Evolutionary conservation across 2,888 invertebrate species (phyloP).

Genomic region (Limulus polyphemus): DNA sequence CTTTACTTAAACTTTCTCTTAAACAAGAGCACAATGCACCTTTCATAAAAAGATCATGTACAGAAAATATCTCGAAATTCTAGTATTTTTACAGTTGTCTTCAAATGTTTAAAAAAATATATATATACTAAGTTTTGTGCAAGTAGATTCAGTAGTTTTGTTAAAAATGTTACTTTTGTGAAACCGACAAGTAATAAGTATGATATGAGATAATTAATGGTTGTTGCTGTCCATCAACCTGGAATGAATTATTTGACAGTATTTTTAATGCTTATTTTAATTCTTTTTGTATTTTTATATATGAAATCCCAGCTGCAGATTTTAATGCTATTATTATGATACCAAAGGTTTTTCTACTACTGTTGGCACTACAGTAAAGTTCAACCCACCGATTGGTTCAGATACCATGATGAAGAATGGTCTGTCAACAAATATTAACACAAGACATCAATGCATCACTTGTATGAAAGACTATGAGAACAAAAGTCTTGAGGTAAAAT

Average conservation of each 20-base stretch:
- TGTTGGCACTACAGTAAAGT: constrained; percentile 68
- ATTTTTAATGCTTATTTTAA: not conserved
- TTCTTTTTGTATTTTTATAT: not conserved
- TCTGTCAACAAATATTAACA: constrained; percentile 68
- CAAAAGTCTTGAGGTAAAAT: constrained; percentile 65
- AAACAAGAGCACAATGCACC: no score
- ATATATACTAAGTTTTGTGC: no score
- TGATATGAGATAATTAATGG: no score
- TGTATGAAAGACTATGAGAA: constrained; percentile 97
- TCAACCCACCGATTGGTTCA: constrained; percentile 68
- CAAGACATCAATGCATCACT: constrained; percentile 90
- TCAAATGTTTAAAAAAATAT: no score
- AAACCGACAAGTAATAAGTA: not conserved
- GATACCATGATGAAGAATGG: constrained; percentile 87
- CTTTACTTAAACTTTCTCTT: no score
- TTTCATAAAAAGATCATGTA: no score
- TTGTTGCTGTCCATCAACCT: no score
- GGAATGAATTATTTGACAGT: not conserved
- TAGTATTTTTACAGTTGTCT: no score
- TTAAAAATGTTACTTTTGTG: no score
- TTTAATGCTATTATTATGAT: constrained; percentile 12
- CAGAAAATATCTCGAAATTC: no score
- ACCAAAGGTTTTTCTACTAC: constrained; percentile 32
- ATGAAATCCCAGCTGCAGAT: not conserved
- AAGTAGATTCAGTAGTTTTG: not conserved